Conservation (phyloP, 2,113 vertebrate genomes). For the Notarius lentiginosus region DNA sequence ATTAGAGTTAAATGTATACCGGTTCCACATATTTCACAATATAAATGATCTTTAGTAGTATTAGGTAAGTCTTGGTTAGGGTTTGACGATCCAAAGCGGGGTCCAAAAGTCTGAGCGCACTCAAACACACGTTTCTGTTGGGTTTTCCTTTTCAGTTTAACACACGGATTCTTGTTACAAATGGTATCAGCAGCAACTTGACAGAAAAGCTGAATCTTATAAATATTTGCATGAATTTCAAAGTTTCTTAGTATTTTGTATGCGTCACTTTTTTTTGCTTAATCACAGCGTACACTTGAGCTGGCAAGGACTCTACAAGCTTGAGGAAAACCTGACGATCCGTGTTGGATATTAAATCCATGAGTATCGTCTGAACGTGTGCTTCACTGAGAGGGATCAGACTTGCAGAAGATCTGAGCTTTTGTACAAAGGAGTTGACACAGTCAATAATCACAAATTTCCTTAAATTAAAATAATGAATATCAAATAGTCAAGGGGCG, state of each 20-base stretch:
- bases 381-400: not conserved
- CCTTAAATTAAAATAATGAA: not conserved
- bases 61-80: not conserved
- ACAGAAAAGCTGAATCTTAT: too few relatives aligned
- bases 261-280: not conserved
- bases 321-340: not conserved
- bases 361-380: not conserved
- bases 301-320: too few relatives aligned
- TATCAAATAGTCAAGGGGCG: too few relatives aligned
- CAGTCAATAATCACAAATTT: not conserved
- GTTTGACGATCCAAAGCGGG: not conserved
- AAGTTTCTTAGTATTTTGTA: too few relatives aligned
- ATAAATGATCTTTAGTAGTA: not conserved
- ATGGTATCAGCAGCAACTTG: not conserved
- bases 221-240: too few relatives aligned
- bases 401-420: not conserved
- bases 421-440: not conserved
- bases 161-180: not conserved
- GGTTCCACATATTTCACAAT: not conserved
- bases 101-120: not conserved
- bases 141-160: not conserved
- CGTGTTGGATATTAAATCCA: not conserved
- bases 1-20: not conserved
- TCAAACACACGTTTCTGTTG: not conserved
- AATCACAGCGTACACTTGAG: not conserved